These are phyloP conservation scores for Tupiocoris notatus DNA, from an alignment of 2,888 invertebrate genomes.

Conservation along the genomic window DNA sequence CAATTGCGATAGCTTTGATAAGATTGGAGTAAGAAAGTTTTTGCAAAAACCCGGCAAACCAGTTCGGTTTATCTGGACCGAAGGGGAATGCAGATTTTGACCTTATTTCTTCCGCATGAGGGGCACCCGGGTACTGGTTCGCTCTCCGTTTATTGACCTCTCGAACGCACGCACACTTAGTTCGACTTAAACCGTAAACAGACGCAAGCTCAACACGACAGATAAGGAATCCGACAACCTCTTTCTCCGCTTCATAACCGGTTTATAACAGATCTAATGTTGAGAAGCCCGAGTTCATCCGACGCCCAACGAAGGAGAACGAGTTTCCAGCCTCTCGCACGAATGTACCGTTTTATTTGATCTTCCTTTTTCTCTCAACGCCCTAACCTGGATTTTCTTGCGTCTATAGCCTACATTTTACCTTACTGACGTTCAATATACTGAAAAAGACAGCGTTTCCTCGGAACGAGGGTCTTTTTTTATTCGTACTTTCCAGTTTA, in stretches of 20 bases:
- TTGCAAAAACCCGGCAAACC: too few species aligned
- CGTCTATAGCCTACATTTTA: not conserved
- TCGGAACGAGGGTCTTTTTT: not conserved
- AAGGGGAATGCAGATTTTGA: conserved; percentile 23
- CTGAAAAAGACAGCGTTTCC: not conserved
- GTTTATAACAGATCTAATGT: not conserved
- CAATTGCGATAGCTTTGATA: too few species aligned
- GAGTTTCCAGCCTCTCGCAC: not conserved
- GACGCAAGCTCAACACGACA: not conserved
- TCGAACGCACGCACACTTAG: conserved; percentile 3
- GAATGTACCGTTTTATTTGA: not conserved
- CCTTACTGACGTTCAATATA: not conserved
- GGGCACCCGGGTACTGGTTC: conserved; percentile 17
- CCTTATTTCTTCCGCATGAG: conserved; percentile 5
- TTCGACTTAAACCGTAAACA: not conserved
- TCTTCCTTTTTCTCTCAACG: not conserved
- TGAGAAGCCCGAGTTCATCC: not conserved
- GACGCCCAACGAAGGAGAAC: not conserved
- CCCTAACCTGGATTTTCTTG: not conserved
- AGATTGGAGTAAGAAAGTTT: too few species aligned
- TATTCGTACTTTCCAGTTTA: not conserved
- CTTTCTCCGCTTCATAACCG: not conserved
- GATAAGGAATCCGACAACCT: not conserved
- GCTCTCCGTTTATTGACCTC: conserved; percentile 26
- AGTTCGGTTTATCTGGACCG: not conserved